phyloP scores from a whole-genome alignment of 2,888 invertebrate genomes.

The Lottia gigantea region DNA sequence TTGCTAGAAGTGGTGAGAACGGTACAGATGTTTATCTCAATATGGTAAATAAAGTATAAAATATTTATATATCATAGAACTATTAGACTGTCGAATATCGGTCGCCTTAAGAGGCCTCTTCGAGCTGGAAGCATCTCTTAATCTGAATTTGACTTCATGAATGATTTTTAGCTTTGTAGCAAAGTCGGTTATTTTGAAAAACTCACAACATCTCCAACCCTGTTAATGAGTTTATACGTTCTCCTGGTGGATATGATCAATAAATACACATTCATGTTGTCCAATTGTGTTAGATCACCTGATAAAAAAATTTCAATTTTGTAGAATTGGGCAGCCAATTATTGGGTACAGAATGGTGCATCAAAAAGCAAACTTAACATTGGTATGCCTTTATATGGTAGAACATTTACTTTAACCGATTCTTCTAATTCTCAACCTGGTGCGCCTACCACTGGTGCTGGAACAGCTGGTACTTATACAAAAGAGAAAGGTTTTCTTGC shows the following conservation, averaged over 20 bases:
- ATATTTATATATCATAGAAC: too few relatives aligned
- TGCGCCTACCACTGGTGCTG: constrained; percentile 48
- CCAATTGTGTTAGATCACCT: background rate
- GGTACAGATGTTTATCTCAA: constrained; percentile 39
- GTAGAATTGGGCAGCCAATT: constrained; percentile 57
- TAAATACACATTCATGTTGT: background rate
- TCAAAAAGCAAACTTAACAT: constrained; percentile 90
- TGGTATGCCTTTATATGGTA: constrained; percentile 90
- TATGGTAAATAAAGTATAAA: constrained; percentile 32
- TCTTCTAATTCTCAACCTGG: constrained; percentile 42
- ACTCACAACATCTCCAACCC: too few relatives aligned
- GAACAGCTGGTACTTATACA: constrained; percentile 52
- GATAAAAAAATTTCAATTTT: background rate
- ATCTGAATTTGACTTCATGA: too few relatives aligned
- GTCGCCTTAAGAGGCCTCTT: too few relatives aligned
- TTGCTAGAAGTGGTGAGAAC: constrained; percentile 37
- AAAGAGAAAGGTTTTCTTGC: constrained; percentile 56
- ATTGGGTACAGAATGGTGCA: constrained; percentile 77
- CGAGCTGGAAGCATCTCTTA: too few relatives aligned
- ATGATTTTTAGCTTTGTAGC: too few relatives aligned
- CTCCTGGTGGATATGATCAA: background rate
- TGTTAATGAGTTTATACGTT: too few relatives aligned
- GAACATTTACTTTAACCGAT: constrained; percentile 87
- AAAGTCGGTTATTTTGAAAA: too few relatives aligned
- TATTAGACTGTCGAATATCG: too few relatives aligned